Conservation (phyloP, 2,797 vertebrate species). For the Mionectes olivaceus region DNA sequence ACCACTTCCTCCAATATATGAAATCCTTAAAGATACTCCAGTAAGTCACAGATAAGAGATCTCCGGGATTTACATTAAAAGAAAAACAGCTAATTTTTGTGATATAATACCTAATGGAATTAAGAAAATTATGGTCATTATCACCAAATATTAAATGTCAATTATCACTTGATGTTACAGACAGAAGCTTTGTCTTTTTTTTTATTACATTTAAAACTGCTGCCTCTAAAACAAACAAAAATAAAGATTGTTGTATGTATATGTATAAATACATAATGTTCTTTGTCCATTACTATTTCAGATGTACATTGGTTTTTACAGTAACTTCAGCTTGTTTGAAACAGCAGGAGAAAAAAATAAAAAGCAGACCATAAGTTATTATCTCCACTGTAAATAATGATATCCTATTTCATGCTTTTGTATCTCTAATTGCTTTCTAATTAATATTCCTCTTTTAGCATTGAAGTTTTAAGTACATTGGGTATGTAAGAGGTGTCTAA, state of each 20-base stretch:
- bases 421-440: background rate
- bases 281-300: background rate
- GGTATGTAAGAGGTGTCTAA: background rate
- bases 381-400: background rate
- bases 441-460: background rate
- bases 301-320: background rate
- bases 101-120: background rate
- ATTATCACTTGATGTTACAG: background rate
- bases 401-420: background rate
- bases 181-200: background rate
- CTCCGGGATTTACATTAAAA: background rate
- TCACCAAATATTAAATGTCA: background rate
- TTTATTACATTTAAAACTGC: background rate
- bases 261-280: background rate
- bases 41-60: background rate
- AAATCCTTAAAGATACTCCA: background rate
- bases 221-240: background rate
- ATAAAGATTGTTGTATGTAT: background rate
- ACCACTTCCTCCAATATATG: background rate
- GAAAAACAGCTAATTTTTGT: background rate
- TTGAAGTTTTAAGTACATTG: background rate
- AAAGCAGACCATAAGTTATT: accelerated
- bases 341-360: background rate
- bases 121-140: background rate
- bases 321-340: background rate